Conservation (phyloP, 2,888 invertebrate species). For the Dryocosmus kuriphilus region DNA sequence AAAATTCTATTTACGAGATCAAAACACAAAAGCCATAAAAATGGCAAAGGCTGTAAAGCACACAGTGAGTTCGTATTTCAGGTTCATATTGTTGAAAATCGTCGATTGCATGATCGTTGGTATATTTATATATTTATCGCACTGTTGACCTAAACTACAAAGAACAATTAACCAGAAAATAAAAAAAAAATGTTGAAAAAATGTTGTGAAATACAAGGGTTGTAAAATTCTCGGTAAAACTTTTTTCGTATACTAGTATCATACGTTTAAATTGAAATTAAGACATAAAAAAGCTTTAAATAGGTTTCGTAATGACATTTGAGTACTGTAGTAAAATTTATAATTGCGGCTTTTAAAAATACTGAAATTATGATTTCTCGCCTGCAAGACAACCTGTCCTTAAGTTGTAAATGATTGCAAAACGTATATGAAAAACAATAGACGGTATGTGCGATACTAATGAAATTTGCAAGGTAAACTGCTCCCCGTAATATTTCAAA, state of each 20-base stretch:
- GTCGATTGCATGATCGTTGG: neutral
- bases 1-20: neutral
- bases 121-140: slow-evolving; percentile 1
- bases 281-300: neutral
- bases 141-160: neutral
- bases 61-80: neutral
- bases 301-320: neutral
- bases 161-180: neutral
- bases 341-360: neutral
- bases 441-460: neutral
- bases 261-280: neutral
- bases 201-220: neutral
- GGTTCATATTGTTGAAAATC: neutral
- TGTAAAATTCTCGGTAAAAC: too few species aligned
- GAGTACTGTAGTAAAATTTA: neutral
- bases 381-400: neutral
- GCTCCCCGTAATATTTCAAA: too few species aligned
- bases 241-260: neutral
- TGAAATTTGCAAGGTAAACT: neutral
- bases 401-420: neutral
- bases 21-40: slow-evolving; percentile 8
- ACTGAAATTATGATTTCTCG: neutral
- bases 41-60: neutral
- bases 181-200: neutral
- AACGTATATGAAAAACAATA: neutral